Evolutionary conservation across 2,113 vertebrate species (phyloP).

Genomic region (Gallinago undulata): DNA sequence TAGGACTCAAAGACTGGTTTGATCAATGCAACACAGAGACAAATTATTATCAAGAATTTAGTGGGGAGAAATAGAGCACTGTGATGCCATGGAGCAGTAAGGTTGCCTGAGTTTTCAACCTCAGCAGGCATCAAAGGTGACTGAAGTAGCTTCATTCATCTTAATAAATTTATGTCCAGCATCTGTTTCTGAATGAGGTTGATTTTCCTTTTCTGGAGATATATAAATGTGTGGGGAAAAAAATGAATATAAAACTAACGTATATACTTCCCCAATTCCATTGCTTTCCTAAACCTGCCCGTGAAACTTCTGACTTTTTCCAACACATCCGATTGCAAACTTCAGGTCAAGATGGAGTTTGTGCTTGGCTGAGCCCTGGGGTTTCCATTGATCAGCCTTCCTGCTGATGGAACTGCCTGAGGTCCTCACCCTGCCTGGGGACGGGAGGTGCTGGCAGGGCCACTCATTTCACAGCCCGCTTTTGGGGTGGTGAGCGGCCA

Average conservation of each 20-base stretch:
- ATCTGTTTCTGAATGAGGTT: neutral
- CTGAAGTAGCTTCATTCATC: neutral
- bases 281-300: neutral
- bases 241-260: neutral
- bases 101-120: neutral
- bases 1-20: neutral
- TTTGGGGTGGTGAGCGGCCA: neutral
- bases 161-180: neutral
- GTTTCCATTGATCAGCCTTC: neutral
- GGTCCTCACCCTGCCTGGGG: neutral
- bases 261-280: neutral
- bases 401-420: neutral
- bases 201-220: neutral
- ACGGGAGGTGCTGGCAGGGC: neutral
- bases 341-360: neutral
- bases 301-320: neutral
- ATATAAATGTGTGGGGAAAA: no score
- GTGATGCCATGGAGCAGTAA: neutral
- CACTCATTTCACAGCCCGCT: fast-evolving
- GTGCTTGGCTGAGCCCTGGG: neutral
- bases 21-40: neutral
- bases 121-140: neutral
- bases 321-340: neutral
- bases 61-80: neutral
- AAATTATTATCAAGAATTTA: neutral